phyloP scores from a whole-genome alignment of 1,140 invertebrate species.

The Heliothis virescens region DNA sequence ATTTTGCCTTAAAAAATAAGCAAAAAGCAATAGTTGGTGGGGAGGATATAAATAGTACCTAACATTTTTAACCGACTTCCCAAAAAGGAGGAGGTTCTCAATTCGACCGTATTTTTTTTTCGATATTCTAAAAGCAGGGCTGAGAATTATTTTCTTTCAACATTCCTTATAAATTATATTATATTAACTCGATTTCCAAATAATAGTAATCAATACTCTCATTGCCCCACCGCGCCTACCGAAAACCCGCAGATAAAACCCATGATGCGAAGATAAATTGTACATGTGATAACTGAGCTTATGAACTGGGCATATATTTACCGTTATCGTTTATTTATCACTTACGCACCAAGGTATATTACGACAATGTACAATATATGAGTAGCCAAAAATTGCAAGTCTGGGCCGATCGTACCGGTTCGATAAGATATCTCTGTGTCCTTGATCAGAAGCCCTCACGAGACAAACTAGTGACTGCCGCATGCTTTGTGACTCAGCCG shows the following conservation, averaged over 20 bases:
- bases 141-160: no score
- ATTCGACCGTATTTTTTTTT: no score
- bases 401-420: neutral
- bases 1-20: no score
- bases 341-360: neutral
- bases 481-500: neutral
- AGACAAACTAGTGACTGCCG: slow-evolving; percentile 16
- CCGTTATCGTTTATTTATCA: slow-evolving; percentile 19
- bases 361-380: neutral
- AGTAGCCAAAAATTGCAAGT: slow-evolving; percentile 1
- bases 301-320: slow-evolving; percentile 17
- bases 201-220: no score
- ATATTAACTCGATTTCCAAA: no score
- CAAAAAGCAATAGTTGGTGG: no score
- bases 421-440: neutral
- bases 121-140: no score
- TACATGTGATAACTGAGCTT: neutral
- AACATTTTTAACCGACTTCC: no score
- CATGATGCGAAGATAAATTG: slow-evolving; percentile 16
- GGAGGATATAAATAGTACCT: no score
- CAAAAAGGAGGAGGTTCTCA: no score
- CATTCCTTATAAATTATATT: no score
- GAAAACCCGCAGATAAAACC: neutral
- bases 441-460: slow-evolving; percentile 32
- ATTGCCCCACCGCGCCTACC: neutral